These are phyloP conservation scores for Aphidius ervi DNA, from an alignment of 1,140 invertebrate species.

Conservation along the genomic window DNA sequence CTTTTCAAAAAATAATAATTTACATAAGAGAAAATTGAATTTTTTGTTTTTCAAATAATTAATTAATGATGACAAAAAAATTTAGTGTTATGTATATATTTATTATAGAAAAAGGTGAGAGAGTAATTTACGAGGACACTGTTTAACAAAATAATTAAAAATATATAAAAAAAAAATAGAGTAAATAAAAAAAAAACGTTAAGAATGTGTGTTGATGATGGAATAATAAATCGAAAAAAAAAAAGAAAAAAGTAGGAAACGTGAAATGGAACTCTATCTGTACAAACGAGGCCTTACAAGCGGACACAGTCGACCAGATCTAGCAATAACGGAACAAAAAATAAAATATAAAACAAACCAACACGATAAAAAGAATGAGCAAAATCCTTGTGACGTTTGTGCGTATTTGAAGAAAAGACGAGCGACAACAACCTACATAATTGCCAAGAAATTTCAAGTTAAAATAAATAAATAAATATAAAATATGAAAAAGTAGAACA, in stretches of 20 bases:
- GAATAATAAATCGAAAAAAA: no score
- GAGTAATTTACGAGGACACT: no score
- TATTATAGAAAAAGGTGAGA: no score
- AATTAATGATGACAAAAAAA: no score
- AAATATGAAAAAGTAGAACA: slow-evolving; percentile 39
- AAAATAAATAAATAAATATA: slow-evolving; percentile 7
- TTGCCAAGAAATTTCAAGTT: slow-evolving; percentile 23
- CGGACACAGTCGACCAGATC: slow-evolving; percentile 15
- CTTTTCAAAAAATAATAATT: no score
- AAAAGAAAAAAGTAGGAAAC: slow-evolving; percentile 17
- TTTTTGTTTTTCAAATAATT: no score
- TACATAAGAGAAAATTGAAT: no score
- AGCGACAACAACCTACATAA: slow-evolving; percentile 45
- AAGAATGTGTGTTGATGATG: neutral
- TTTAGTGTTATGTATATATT: no score
- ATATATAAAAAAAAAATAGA: neutral
- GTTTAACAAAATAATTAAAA: no score
- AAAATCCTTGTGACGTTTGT: neutral
- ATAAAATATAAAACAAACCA: slow-evolving; percentile 1
- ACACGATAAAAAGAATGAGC: neutral
- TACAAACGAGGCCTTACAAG: slow-evolving; percentile 13
- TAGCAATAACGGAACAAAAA: slow-evolving; percentile 10
- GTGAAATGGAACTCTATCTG: slow-evolving; percentile 10
- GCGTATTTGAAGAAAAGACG: neutral
- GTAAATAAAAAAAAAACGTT: neutral